Conservation (phyloP, 2,888 invertebrate species). For the Acleris laterana region DNA sequence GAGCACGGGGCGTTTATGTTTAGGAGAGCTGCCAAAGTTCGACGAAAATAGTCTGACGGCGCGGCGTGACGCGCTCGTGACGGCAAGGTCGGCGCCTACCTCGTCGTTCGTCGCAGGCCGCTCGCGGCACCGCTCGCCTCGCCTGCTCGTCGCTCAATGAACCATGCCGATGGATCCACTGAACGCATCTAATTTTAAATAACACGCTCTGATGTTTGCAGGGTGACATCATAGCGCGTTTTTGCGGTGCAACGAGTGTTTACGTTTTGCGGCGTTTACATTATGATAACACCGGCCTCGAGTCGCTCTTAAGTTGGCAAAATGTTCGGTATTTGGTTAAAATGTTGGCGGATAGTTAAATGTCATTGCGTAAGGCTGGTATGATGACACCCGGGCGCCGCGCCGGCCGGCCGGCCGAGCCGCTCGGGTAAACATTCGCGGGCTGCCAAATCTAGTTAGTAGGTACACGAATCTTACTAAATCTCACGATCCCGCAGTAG, state of each 20-base stretch:
- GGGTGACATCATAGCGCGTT: slow-evolving; percentile 80
- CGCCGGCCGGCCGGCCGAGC: slow-evolving; percentile 40
- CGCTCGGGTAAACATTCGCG: slow-evolving; percentile 53
- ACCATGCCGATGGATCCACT: slow-evolving; percentile 70
- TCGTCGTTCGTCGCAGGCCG: slow-evolving; percentile 77
- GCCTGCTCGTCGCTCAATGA: slow-evolving; percentile 83
- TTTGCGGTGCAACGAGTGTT: slow-evolving; percentile 75
- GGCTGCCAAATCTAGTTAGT: slow-evolving; percentile 49
- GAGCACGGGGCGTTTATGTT: slow-evolving; percentile 58
- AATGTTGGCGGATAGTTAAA: slow-evolving; percentile 10
- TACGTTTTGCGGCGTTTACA: slow-evolving; percentile 73
- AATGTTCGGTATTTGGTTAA: neutral
- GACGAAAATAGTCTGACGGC: slow-evolving; percentile 79
- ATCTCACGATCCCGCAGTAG: slow-evolving; percentile 39
- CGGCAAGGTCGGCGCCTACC: slow-evolving; percentile 78
- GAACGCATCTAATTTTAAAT: slow-evolving; percentile 77
- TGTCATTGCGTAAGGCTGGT: slow-evolving; percentile 48
- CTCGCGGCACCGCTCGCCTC: slow-evolving; percentile 78
- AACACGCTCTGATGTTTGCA: slow-evolving; percentile 76
- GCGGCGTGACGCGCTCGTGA: slow-evolving; percentile 75
- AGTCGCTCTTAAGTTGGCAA: slow-evolving; percentile 39
- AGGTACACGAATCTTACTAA: slow-evolving; percentile 45
- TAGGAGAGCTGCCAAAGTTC: slow-evolving; percentile 74
- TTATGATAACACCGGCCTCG: slow-evolving; percentile 60
- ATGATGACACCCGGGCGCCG: slow-evolving; percentile 39